A percentile compares a stretch with the other conserved stretches of the same genome.
These are phyloP conservation scores for Phyllotis vaccarum DNA, from an alignment of 2,797 vertebrate genomes.

Conservation along the genomic window DNA sequence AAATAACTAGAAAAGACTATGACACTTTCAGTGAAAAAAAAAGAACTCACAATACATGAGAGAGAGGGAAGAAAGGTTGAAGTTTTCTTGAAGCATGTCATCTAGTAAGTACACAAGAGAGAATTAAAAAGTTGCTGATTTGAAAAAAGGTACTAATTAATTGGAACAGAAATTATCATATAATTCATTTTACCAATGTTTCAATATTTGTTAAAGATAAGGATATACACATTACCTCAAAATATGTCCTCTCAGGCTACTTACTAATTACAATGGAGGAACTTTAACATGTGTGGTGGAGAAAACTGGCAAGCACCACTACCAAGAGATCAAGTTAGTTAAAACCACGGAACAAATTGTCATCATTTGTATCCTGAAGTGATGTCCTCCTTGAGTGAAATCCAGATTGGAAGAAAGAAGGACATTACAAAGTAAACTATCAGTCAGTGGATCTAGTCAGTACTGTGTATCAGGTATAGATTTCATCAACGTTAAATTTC, in stretches of 20 bases:
- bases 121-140: background rate
- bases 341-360: background rate
- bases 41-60: background rate
- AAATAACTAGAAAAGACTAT: background rate
- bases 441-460: background rate
- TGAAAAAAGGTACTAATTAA: background rate
- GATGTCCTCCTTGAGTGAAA: background rate
- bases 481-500: background rate
- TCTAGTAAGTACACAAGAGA: background rate
- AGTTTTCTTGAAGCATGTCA: background rate
- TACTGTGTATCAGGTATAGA: background rate
- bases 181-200: background rate
- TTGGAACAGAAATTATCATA: background rate
- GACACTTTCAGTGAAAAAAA: background rate
- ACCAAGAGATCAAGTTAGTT: background rate
- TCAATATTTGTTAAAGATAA: slow-evolving; percentile 6
- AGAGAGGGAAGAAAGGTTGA: background rate
- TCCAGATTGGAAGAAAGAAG: background rate
- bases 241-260: background rate
- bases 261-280: background rate
- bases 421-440: background rate
- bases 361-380: background rate
- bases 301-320: background rate
- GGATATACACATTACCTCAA: background rate
- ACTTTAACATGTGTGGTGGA: background rate